Conservation (phyloP, 2,888 invertebrate genomes). For the Hymenopus coronatus region DNA sequence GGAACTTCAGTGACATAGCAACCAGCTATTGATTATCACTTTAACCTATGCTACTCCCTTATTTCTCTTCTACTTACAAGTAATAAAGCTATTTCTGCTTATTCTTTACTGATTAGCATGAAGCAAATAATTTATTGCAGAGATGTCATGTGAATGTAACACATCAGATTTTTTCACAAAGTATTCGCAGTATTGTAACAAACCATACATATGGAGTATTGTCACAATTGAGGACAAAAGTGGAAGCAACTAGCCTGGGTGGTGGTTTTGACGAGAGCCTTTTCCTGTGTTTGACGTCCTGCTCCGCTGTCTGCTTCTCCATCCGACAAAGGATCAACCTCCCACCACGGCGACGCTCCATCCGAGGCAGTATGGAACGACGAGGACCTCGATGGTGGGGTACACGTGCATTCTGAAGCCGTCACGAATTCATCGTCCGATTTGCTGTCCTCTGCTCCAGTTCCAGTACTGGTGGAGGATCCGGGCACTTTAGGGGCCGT, state of each 20-base stretch:
- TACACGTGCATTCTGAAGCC: slow-evolving; percentile 63
- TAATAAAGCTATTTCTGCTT: no score
- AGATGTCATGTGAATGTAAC: no score
- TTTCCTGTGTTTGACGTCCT: slow-evolving; percentile 45
- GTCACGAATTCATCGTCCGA: slow-evolving; percentile 64
- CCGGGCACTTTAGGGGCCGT: not conserved
- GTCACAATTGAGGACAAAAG: not conserved
- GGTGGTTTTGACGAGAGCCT: slow-evolving; percentile 24
- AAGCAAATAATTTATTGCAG: no score
- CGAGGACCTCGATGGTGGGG: slow-evolving; percentile 64
- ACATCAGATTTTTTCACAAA: no score
- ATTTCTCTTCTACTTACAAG: no score
- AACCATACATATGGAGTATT: no score
- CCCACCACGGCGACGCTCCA: slow-evolving; percentile 57
- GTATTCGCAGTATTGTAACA: no score
- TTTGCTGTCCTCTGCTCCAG: slow-evolving; percentile 39
- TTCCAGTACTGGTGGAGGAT: not conserved
- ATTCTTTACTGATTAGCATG: no score
- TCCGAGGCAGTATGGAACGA: slow-evolving; percentile 68
- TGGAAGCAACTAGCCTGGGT: slow-evolving; percentile 22
- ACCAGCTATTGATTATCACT: no score
- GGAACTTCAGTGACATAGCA: no score
- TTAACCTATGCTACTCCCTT: no score
- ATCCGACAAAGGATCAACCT: slow-evolving; percentile 45
- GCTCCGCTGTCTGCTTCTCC: slow-evolving; percentile 31